A percentile compares a stretch with the other conserved stretches of the same genome.
Conservation (phyloP, 2,113 vertebrate genomes). For the Osmerus eperlanus region DNA sequence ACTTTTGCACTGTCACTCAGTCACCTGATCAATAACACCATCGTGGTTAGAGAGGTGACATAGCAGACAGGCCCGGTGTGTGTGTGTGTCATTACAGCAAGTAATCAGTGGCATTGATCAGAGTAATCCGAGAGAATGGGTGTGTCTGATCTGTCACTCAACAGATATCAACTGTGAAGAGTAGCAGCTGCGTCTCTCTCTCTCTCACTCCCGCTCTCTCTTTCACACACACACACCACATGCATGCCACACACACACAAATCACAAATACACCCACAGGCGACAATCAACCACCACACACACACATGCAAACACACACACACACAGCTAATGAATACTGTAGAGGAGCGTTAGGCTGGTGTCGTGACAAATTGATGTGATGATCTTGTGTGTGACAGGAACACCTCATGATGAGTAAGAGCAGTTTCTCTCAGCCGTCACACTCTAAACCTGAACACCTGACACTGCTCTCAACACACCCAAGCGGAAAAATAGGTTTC, state of each 20-base stretch:
- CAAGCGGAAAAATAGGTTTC: not conserved
- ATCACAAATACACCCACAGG: conserved; percentile 7
- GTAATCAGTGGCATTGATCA: conserved; percentile 19
- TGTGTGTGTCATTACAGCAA: conserved; percentile 13
- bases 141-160: not conserved
- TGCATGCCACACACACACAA: no score
- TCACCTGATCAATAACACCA: not conserved
- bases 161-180: not conserved
- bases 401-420: conserved; percentile 51
- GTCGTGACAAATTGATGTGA: not conserved
- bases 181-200: not conserved
- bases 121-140: conserved; percentile 5
- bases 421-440: conserved; percentile 26
- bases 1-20: no score
- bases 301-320: conserved; percentile 12
- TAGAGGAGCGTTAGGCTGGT: not conserved
- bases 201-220: no score
- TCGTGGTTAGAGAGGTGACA: no score
- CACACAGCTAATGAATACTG: not conserved
- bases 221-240: not conserved
- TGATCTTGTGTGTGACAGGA: not conserved
- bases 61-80: conserved; percentile 1
- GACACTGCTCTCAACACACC: not conserved
- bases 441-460: not conserved
- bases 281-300: not conserved